Evolutionary conservation across 2,888 invertebrate species (phyloP), one percentile per base, ranked within the genome.

Genomic region (Cheilosia variabilis): DNA sequence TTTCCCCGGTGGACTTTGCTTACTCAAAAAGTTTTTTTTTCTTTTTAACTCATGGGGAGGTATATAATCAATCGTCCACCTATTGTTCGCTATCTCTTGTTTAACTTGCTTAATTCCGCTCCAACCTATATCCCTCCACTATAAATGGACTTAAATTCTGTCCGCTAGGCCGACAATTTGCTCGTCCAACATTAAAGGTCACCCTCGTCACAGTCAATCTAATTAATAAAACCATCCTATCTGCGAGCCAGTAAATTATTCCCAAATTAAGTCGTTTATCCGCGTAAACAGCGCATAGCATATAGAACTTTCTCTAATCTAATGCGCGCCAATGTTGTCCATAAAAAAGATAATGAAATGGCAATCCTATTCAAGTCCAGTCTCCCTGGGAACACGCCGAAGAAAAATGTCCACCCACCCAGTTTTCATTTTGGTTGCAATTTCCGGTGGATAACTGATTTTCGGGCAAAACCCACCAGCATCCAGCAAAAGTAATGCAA

Each of bases 391-490:
- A 47, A 5, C 53, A 47, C 2, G 22, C n/a, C 24, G 22, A 55
- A 78, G 47, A 75, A 69, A 79, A 76, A 58, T 47, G 75, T 75
- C 86, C 86, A 76, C 71, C 86, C 86, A 86, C 52, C 57, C 62
- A 72, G 58, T 77, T 68, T 69, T 62, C 71, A 43, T 72, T 55
- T 60, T 63, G 76, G 60, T 19, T 66, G 72, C 60, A 86, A 86
- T 86, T 81, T 86, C 86, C 86, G 76, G 86, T 24, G 66, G 63
- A 81, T 81, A 86, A 81, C 81, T 72, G 72, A 77, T 72, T 77
- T 80, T 76, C 72, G 68, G 55, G 43, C 58, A 22, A 81, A 58
- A 58, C 63, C 43, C 37, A 63, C 73, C 52, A 73, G 27, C 45
- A 45, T 41, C 27, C 27, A 15, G n/a, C 50, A 53, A 24, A 27